These are phyloP conservation scores for Melospiza melodia DNA, from an alignment of 2,113 vertebrate genomes.

Conservation along the genomic window DNA sequence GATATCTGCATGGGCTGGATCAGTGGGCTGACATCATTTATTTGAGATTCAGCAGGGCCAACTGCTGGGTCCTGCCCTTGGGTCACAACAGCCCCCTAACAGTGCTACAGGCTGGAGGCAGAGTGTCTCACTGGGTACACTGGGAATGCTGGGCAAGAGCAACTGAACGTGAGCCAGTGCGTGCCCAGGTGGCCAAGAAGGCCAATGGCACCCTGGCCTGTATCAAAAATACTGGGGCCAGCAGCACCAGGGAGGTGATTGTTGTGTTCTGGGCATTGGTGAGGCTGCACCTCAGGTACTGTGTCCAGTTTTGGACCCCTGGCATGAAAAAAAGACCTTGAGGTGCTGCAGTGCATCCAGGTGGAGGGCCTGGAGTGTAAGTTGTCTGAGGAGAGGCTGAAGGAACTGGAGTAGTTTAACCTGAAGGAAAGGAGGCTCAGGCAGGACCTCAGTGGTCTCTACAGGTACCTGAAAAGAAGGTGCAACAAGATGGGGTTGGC, in stretches of 20 bases:
- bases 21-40: too few relatives aligned
- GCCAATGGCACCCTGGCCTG: not conserved
- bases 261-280: not conserved
- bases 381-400: not conserved
- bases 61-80: not conserved
- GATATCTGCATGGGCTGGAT: not conserved
- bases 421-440: not conserved
- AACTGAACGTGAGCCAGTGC: not conserved
- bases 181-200: not conserved
- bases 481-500: not conserved
- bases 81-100: not conserved
- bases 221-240: not conserved
- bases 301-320: not conserved
- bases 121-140: too few relatives aligned
- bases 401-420: not conserved
- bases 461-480: not conserved
- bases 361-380: not conserved
- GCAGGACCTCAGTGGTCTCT: rapidly evolving
- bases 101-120: not conserved
- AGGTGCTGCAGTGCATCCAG: not conserved
- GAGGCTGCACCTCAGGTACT: not conserved
- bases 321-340: not conserved
- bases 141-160: not conserved
- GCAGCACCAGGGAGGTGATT: not conserved
- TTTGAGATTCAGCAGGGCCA: not conserved